phyloP scores from a whole-genome alignment of 2,888 invertebrate species.

The Hirtodrosophila cameraria region DNA sequence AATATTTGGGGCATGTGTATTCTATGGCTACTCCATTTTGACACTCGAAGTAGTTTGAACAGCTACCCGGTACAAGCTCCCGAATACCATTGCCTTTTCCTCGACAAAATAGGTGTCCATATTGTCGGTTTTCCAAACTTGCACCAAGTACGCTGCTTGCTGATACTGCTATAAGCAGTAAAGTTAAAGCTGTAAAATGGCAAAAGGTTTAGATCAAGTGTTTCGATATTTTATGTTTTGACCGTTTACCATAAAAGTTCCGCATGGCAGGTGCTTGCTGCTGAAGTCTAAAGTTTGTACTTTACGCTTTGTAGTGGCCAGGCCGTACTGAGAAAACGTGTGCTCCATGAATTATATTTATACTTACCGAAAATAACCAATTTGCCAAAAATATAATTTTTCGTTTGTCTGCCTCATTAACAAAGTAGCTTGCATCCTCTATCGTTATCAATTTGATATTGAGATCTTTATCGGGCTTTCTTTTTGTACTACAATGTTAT shows the following conservation, averaged over 20 bases:
- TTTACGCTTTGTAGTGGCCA: constrained; percentile 21
- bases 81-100: constrained; percentile 65
- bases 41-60: constrained; percentile 74
- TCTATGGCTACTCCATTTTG: constrained; percentile 51
- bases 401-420: constrained; percentile 38
- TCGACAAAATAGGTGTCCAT: constrained; percentile 66
- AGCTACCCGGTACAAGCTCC: constrained; percentile 74
- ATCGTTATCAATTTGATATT: constrained; percentile 31
- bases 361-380: constrained; percentile 15
- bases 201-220: not conserved
- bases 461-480: constrained; percentile 43
- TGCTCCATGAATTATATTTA: constrained; percentile 31
- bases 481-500: constrained; percentile 2
- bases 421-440: constrained; percentile 41
- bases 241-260: constrained; percentile 54
- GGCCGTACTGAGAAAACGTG: constrained; percentile 30
- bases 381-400: constrained; percentile 31
- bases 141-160: constrained; percentile 48
- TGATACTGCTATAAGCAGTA: constrained; percentile 50
- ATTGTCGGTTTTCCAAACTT: constrained; percentile 63
- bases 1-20: constrained; percentile 62
- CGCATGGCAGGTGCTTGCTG: constrained; percentile 33
- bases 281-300: constrained; percentile 12
- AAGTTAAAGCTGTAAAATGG: constrained; percentile 43
- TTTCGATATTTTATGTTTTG: not conserved